These are phyloP conservation scores for Dasypogon diadema DNA, from an alignment of 2,888 invertebrate species.

Conservation along the genomic window DNA sequence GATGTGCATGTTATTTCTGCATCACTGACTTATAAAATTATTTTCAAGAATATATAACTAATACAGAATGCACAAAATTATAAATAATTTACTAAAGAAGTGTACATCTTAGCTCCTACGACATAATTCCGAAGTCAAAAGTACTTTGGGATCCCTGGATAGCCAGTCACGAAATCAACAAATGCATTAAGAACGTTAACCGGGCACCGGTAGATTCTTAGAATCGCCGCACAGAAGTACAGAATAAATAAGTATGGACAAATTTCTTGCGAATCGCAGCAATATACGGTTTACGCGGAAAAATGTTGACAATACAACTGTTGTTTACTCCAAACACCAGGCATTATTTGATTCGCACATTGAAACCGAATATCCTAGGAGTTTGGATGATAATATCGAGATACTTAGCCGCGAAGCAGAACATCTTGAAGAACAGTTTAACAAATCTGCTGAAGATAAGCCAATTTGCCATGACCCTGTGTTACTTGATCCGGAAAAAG, in stretches of 20 bases:
- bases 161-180: not conserved
- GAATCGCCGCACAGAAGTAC: conserved; percentile 13
- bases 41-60: no score
- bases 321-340: conserved; percentile 60
- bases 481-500: conserved; percentile 70
- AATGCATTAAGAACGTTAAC: not conserved
- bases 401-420: conserved; percentile 68
- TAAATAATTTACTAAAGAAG: not conserved
- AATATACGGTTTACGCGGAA: conserved; percentile 67
- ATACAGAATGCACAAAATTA: not conserved
- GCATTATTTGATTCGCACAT: conserved; percentile 60
- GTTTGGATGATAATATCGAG: conserved; percentile 69
- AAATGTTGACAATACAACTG: conserved; percentile 64
- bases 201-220: conserved; percentile 36
- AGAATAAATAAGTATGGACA: conserved; percentile 52
- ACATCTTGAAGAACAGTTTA: conserved; percentile 68
- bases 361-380: conserved; percentile 67
- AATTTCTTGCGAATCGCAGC: conserved; percentile 62
- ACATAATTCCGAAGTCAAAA: not conserved
- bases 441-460: conserved; percentile 60
- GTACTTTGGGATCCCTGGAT: not conserved
- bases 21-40: no score
- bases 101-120: not conserved
- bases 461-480: conserved; percentile 65
- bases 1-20: not conserved